A percentile compares a stretch with the other conserved stretches of the same genome.
Evolutionary conservation across 2,113 vertebrate species (phyloP).

Genomic region (Apteryx owenii): DNA sequence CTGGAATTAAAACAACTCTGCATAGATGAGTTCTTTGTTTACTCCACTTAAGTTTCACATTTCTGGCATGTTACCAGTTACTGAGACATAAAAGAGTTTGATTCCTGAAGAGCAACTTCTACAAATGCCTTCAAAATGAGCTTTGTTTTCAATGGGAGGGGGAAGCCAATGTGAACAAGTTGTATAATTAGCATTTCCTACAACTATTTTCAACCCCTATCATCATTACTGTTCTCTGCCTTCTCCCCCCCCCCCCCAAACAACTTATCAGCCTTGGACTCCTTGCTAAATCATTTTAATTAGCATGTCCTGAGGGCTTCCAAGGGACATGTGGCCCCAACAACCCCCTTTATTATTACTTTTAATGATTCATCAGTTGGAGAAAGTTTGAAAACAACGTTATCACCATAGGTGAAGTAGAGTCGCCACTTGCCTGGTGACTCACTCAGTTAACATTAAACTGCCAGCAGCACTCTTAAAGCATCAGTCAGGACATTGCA

Average conservation of each 20-base stretch:
- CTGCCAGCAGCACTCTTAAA: neutral
- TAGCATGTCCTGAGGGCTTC: neutral
- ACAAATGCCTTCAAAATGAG: constrained; percentile 9
- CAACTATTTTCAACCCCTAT: neutral
- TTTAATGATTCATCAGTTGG: constrained; percentile 7
- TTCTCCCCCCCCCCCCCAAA: neutral
- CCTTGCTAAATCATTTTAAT: constrained; percentile 13
- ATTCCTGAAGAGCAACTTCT: constrained; percentile 18
- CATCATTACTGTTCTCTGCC: neutral
- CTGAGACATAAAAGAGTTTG: neutral
- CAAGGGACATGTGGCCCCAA: neutral
- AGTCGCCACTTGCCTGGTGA: neutral
- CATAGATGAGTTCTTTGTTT: neutral
- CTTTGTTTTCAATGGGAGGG: neutral
- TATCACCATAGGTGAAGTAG: neutral
- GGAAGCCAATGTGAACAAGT: neutral
- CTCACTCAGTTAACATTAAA: neutral
- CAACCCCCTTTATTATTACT: constrained; percentile 36
- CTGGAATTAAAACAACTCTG: neutral
- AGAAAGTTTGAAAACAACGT: constrained; percentile 6
- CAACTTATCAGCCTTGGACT: neutral
- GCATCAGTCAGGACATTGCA: neutral
- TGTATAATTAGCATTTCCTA: neutral
- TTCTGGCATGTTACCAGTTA: neutral
- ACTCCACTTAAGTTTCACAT: neutral